Conservation (phyloP, 2,797 vertebrate species). For the Sebastes ruberrimus region DNA sequence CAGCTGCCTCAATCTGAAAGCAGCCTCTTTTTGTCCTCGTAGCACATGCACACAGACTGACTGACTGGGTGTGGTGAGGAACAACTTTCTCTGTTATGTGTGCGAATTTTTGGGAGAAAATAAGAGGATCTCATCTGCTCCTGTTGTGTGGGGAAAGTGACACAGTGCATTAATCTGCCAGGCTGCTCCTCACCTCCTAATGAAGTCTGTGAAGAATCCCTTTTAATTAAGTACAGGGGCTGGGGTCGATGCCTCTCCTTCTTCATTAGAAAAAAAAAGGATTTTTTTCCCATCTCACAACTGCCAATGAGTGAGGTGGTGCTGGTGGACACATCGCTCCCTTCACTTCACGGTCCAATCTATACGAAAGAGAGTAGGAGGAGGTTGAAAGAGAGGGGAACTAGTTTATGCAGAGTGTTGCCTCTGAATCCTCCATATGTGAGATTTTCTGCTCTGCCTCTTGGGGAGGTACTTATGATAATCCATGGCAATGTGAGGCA, state of each 20-base stretch:
- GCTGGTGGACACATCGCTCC: constrained; percentile 60
- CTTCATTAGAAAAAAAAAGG: constrained; percentile 78
- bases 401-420: constrained; percentile 61
- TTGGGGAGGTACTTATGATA: constrained; percentile 66
- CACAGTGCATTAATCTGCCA: constrained; percentile 80
- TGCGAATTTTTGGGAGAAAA: constrained; percentile 42
- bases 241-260: constrained; percentile 79
- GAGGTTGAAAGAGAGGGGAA: constrained; percentile 45
- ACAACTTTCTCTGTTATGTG: constrained; percentile 35
- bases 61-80: constrained; percentile 33
- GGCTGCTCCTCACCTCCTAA: constrained; percentile 77
- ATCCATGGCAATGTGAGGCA: constrained; percentile 70
- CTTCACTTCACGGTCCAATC: constrained; percentile 58
- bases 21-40: constrained; percentile 16
- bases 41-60: not conserved
- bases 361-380: constrained; percentile 45
- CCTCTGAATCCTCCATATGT: constrained; percentile 47
- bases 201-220: constrained; percentile 85
- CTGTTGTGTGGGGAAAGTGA: constrained; percentile 75
- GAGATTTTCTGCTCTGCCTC: constrained; percentile 65
- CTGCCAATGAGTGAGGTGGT: constrained; percentile 72
- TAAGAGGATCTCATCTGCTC: constrained; percentile 68
- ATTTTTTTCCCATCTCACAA: constrained; percentile 64
- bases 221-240: constrained; percentile 84
- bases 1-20: constrained; percentile 70